Evolutionary conservation across 2,113 vertebrate genomes (phyloP).

Genomic region (Tetrao urogallus): DNA sequence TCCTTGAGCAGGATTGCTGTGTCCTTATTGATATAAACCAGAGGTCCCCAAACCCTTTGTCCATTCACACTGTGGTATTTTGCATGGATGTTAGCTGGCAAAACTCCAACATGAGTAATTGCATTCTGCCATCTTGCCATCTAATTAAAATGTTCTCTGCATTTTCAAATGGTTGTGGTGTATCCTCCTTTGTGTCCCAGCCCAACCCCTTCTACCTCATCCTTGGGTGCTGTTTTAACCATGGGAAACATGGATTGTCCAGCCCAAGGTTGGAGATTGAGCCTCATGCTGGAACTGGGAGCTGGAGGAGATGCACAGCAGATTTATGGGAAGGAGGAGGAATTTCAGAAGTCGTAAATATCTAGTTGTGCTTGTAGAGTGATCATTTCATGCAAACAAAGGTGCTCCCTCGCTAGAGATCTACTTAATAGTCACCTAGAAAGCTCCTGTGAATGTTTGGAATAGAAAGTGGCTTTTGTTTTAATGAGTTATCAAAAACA

Average conservation of each 20-base stretch:
- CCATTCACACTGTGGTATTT: background rate
- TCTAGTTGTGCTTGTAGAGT: background rate
- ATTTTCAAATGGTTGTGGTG: background rate
- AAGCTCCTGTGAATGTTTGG: background rate
- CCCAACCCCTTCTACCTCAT: background rate
- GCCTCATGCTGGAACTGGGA: background rate
- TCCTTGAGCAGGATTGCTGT: background rate
- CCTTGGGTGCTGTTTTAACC: background rate
- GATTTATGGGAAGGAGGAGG: background rate
- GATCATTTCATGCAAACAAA: conserved; percentile 22
- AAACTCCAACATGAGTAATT: background rate
- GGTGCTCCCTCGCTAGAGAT: conserved; percentile 4
- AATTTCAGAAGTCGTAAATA: background rate
- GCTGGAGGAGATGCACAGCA: background rate
- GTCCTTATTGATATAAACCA: background rate
- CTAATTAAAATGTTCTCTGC: background rate
- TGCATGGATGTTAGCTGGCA: background rate
- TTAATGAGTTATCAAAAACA: conserved; percentile 21
- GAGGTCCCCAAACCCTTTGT: background rate
- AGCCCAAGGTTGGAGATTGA: background rate
- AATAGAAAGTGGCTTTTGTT: conserved; percentile 53
- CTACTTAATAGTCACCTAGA: conserved; percentile 62
- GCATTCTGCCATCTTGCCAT: background rate
- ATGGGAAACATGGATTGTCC: background rate
- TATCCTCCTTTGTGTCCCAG: background rate